phyloP scores from a whole-genome alignment of 2,797 vertebrate genomes.

The Carduelis carduelis region DNA sequence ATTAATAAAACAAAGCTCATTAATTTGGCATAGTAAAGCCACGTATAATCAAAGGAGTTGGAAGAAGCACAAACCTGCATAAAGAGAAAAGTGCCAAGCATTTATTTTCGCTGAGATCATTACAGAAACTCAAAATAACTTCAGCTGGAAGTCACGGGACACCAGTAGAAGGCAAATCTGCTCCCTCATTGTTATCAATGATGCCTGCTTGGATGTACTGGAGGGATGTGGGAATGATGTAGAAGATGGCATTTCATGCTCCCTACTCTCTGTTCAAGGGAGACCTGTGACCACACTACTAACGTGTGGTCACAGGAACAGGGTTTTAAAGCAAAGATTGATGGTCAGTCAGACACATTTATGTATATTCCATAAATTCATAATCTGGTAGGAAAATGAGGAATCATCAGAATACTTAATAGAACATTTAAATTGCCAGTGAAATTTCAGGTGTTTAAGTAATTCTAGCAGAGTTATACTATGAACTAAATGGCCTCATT shows the following conservation, averaged over 20 bases:
- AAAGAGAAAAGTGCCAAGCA: background rate
- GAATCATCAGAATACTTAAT: background rate
- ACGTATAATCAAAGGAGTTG: background rate
- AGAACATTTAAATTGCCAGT: background rate
- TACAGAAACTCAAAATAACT: background rate
- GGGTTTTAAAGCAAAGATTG: background rate
- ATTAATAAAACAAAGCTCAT: constrained; percentile 9
- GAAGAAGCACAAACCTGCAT: background rate
- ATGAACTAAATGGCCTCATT: constrained; percentile 13
- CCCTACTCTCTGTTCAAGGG: background rate
- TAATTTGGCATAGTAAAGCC: background rate
- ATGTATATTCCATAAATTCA: background rate
- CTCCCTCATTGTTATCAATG: background rate
- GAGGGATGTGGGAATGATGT: background rate
- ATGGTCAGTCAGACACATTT: background rate
- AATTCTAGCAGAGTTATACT: background rate
- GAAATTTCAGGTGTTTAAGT: background rate
- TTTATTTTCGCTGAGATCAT: background rate
- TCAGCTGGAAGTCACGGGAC: background rate
- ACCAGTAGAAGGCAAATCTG: background rate
- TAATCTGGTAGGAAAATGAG: background rate
- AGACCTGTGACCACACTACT: background rate
- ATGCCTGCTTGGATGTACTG: background rate
- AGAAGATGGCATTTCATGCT: background rate
- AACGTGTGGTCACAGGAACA: background rate